Base-by-base conservation (phyloP, 2,113 vertebrate genomes). In the Euleptes europaea region DNA sequence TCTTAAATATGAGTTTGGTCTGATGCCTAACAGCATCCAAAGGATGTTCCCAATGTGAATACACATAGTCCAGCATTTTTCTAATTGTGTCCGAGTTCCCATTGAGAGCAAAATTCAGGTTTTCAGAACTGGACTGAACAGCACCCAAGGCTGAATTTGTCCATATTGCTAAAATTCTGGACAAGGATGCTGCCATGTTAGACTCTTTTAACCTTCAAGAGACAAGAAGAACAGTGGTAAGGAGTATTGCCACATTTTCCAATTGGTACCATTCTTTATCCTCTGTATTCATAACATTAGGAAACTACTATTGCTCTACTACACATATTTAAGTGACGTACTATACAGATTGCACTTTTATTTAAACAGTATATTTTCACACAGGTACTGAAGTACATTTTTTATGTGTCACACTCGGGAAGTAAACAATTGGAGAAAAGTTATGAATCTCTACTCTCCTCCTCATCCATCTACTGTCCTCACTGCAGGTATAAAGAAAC, bases 31-130 rank as follows among this genome's bases (percentile, higher is more conserved):
- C 96, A 26, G 97, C 98, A 78, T 99, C 98, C 54, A 99, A 78
- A 0, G 98, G 98, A 88, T 99, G 98, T 70, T 99, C 98, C 99
- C 98, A 99, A 93, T 99, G 97, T 14, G 97, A 95, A 86, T 98
- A 98, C 85, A 99, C 93, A 66, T 99, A 98, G 78, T 97, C 97
- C 90, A 99, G 94, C 72, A 99, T 95, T 85, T 87, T 95, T 8
- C 60, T 90, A 17, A 92, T 93, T 33, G 96, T 70, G 14, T 90
- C 95, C 0, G 97, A 97, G 66, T 93, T 96, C 12, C 97, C 98
- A 5, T 89, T 93, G 80, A 99, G 95, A 75, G 90, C 92, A 6
- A 78, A 44, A 90, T 92, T 96, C 42, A 99, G 94, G 86, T 79
- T 42, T 67, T 86, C 42, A 23, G 97, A 95, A 79, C 93, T 88